phyloP scores from a whole-genome alignment of 2,113 vertebrate species.

The human (Homo sapiens) region GRCh38 chr15:53558501-53559000 shows the following conservation, averaged over 20 bases:
- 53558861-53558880: slow-evolving; percentile 20
- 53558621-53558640: slow-evolving; percentile 62
- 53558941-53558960: background rate
- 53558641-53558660: slow-evolving; percentile 61
- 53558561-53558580: slow-evolving; percentile 56
- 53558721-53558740: background rate
- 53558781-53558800: background rate
- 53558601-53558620: slow-evolving; percentile 57
- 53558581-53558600: slow-evolving; percentile 61
- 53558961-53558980: background rate
- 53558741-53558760: background rate
- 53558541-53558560: slow-evolving; percentile 19
- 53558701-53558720: slow-evolving; percentile 42
- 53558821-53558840: slow-evolving; percentile 9
- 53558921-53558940: background rate
- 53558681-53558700: background rate
- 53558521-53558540: slow-evolving; percentile 1
- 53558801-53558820: background rate
- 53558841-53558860: background rate
- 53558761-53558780: background rate
- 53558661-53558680: background rate
- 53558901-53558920: background rate
- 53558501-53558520: slow-evolving; percentile 28
- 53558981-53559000: background rate
- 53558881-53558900: background rate